Evolutionary conservation across 2,888 invertebrate species (phyloP).

Genomic region (Cephus nigrinus): DNA sequence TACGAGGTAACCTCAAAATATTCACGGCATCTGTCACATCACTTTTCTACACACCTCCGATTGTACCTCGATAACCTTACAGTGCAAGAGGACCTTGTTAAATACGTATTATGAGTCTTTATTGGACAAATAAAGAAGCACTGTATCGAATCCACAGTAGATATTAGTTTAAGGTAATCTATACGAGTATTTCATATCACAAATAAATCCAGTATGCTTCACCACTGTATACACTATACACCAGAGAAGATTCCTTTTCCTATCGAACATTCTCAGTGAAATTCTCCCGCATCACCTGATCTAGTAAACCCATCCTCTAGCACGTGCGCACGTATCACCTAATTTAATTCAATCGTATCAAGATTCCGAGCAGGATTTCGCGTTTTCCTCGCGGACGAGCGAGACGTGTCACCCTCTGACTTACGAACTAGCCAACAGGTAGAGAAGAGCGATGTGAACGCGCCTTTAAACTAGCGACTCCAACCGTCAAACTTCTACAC

Average conservation of each 20-base stretch:
- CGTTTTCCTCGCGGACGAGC: background rate
- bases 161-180: background rate
- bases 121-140: background rate
- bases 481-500: background rate
- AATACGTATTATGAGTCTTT: background rate
- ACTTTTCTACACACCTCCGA: background rate
- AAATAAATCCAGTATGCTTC: background rate
- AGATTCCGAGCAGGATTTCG: background rate
- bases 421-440: background rate
- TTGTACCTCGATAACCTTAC: background rate
- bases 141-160: background rate
- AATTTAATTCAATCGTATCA: constrained; percentile 1
- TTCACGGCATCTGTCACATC: background rate
- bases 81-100: background rate
- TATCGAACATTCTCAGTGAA: background rate
- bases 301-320: background rate
- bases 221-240: background rate
- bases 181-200: background rate
- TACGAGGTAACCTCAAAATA: background rate
- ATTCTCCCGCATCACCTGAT: background rate
- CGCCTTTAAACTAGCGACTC: background rate
- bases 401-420: background rate
- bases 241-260: background rate
- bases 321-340: background rate
- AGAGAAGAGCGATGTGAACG: background rate